phyloP scores from a whole-genome alignment of 1,140 invertebrate genomes.

The Chionoecetes opilio region DNA sequence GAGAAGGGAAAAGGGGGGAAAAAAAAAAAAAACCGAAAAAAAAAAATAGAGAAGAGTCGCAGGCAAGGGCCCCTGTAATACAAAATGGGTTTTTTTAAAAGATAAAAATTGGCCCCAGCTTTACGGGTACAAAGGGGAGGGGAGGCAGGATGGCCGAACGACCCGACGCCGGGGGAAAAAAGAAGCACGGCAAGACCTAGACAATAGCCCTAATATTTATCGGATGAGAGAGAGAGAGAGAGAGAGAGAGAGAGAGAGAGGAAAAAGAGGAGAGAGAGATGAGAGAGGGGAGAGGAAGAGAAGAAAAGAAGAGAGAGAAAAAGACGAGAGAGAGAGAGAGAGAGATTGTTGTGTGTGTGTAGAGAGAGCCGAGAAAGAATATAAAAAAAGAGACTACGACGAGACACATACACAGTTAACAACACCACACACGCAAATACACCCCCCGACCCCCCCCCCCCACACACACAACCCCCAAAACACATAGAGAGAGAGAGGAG shows the following conservation, averaged over 20 bases:
- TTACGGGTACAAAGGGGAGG: neutral
- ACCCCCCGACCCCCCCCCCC: too few species aligned
- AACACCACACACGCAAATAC: neutral
- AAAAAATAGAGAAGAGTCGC: neutral
- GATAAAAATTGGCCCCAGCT: slow-evolving; percentile 8
- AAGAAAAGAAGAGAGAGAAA: neutral
- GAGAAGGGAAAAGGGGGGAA: neutral
- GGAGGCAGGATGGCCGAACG: neutral
- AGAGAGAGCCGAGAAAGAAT: neutral
- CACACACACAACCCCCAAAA: too few species aligned
- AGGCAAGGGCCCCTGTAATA: neutral
- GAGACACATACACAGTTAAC: too few species aligned
- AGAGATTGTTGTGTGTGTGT: too few species aligned
- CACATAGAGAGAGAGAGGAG: neutral
- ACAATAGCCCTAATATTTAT: slow-evolving; percentile 20
- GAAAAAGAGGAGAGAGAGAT: neutral
- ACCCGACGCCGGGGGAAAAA: neutral
- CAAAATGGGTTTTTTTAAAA: slow-evolving; percentile 10
- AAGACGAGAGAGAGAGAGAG: neutral
- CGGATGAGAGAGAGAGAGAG: neutral
- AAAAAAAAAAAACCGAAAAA: neutral
- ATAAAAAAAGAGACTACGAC: neutral
- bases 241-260: slow-evolving; percentile 47
- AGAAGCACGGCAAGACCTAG: neutral
- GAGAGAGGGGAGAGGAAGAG: slow-evolving; percentile 10